Evolutionary conservation across 2,113 vertebrate species (phyloP).

Genomic region (Acrocephalus arundinaceus): DNA sequence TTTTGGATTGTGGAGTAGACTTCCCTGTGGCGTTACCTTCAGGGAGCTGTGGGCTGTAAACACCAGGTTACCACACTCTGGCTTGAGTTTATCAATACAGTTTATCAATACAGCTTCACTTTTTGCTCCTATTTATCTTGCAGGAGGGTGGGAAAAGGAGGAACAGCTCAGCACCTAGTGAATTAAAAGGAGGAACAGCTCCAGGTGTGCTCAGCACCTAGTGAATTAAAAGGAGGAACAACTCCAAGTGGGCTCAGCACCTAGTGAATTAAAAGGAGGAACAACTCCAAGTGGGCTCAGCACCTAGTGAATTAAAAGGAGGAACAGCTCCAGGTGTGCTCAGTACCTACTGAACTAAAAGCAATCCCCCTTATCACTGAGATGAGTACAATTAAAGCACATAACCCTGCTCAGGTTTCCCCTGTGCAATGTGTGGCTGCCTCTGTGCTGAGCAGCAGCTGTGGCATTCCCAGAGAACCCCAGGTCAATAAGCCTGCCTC

Average conservation of each 20-base stretch:
- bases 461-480: background rate
- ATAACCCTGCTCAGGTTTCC: background rate
- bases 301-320: background rate
- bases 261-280: background rate
- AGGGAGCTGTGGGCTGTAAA: background rate
- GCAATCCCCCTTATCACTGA: background rate
- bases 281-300: background rate
- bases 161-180: background rate
- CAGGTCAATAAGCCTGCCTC: background rate
- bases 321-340: background rate
- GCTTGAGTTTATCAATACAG: background rate
- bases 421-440: background rate
- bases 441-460: background rate
- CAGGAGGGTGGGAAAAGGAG: background rate
- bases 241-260: background rate
- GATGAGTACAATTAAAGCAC: background rate
- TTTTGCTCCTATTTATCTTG: background rate
- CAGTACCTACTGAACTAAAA: background rate
- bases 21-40: background rate
- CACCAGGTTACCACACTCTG: background rate
- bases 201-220: fast-evolving
- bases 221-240: background rate
- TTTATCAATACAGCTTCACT: background rate
- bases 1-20: background rate
- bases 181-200: background rate